Percentiles rank a stretch among this genome's conserved stretches.
phyloP scores from a whole-genome alignment of 2,797 vertebrate species.

The Miichthys miiuy region DNA sequence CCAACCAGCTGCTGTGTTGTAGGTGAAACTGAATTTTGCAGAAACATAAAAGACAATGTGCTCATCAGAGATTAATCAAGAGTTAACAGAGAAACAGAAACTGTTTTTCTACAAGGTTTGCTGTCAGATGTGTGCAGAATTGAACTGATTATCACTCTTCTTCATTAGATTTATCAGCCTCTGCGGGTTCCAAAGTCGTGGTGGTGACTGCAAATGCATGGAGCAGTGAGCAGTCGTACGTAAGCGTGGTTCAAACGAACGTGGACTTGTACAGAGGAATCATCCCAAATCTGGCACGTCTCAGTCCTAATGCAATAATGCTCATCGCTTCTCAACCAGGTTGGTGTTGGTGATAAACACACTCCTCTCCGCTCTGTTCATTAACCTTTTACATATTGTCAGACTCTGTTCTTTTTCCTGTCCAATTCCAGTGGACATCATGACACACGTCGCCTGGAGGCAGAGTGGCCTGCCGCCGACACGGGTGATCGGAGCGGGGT shows the following conservation, averaged over 20 bases:
- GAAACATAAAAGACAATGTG: neutral
- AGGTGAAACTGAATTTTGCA: neutral
- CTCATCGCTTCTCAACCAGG: conserved; percentile 96
- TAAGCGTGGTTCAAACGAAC: conserved; percentile 92
- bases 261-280: conserved; percentile 92
- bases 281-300: conserved; percentile 87
- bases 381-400: neutral
- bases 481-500: conserved; percentile 93
- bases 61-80: neutral
- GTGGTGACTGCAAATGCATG: conserved; percentile 93
- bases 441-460: conserved; percentile 95
- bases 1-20: neutral
- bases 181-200: conserved; percentile 90
- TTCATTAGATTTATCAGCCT: conserved; percentile 88
- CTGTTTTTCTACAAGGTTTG: neutral
- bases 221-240: conserved; percentile 92
- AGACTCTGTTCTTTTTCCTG: neutral
- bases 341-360: conserved; percentile 62
- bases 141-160: neutral
- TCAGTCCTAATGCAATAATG: conserved; percentile 88
- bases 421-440: conserved; percentile 90
- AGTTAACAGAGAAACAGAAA: neutral
- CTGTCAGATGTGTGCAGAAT: neutral
- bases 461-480: conserved; percentile 90
- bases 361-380: too few species aligned